Percentiles rank a stretch among this genome's conserved stretches.
Evolutionary conservation across 2,113 vertebrate species (phyloP).

Genomic region (Oreochromis niloticus): DNA sequence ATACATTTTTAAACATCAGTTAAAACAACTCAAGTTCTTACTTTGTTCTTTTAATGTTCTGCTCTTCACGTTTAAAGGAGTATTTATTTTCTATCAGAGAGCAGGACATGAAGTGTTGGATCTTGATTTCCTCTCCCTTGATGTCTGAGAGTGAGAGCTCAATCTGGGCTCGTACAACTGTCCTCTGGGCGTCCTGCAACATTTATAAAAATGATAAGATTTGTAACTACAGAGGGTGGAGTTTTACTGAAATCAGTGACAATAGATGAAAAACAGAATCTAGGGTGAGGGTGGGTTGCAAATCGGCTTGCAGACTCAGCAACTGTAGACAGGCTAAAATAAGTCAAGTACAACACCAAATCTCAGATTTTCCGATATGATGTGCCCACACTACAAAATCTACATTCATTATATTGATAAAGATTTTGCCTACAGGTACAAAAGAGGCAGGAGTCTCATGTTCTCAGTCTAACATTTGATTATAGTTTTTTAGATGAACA

Average conservation of each 20-base stretch:
- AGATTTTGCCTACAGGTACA: no score
- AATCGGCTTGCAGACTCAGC: no score
- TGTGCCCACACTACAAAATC: no score
- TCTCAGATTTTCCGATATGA: no score
- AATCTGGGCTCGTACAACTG: constrained; percentile 92
- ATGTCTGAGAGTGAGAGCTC: constrained; percentile 86
- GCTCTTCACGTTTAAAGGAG: constrained; percentile 90
- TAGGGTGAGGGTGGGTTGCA: no score
- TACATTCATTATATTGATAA: no score
- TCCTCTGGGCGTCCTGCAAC: constrained; percentile 88
- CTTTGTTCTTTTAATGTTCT: constrained; percentile 87
- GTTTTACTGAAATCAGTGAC: neutral
- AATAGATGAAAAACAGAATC: neutral
- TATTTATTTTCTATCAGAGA: constrained; percentile 89
- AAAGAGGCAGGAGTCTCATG: neutral
- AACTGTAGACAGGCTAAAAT: no score
- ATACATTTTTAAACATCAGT: neutral
- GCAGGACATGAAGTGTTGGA: constrained; percentile 90
- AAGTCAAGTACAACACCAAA: no score
- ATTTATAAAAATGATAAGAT: neutral
- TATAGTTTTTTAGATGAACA: neutral
- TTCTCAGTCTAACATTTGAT: neutral
- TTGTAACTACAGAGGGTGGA: neutral
- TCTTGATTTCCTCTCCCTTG: constrained; percentile 80
- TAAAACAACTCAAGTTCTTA: constrained; percentile 56